These are phyloP conservation scores for Protaetia brevitarsis DNA, from an alignment of 1,140 invertebrate species.

Conservation along the genomic window DNA sequence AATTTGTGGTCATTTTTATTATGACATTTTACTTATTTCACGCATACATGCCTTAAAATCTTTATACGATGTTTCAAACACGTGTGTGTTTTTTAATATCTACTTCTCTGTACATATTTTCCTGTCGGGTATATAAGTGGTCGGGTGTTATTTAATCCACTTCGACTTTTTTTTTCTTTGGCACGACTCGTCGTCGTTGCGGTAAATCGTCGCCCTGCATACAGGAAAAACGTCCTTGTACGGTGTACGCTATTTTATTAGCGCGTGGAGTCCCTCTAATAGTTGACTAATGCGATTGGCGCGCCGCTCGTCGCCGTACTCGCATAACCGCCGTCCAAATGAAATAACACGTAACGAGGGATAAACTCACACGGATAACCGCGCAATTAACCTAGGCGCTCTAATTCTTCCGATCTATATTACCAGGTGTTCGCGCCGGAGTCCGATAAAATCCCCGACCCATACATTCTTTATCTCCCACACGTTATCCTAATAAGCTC, in stretches of 20 bases:
- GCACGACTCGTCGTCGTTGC: too few species aligned
- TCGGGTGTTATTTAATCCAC: too few species aligned
- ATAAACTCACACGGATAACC: slow-evolving; percentile 7
- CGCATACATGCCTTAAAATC: too few species aligned
- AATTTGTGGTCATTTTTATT: too few species aligned
- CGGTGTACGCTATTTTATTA: not conserved
- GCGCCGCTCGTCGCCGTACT: not conserved
- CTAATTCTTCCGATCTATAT: slow-evolving; percentile 8
- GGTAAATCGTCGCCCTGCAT: too few species aligned
- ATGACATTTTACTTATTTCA: too few species aligned
- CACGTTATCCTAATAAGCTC: too few species aligned
- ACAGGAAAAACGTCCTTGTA: not conserved
- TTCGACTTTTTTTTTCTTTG: too few species aligned
- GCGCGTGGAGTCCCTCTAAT: not conserved
- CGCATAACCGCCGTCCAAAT: slow-evolving; percentile 1
- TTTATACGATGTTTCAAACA: too few species aligned
- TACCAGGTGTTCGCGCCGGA: slow-evolving; percentile 3
- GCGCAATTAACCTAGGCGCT: not conserved
- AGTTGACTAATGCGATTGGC: not conserved
- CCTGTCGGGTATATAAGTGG: too few species aligned
- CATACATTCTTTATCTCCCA: not conserved
- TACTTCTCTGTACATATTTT: too few species aligned
- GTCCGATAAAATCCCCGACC: not conserved
- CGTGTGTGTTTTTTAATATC: too few species aligned
- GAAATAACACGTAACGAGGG: slow-evolving; percentile 15